Base-by-base conservation (phyloP, 1,140 invertebrate species). In the Andricus grossulariae region DNA sequence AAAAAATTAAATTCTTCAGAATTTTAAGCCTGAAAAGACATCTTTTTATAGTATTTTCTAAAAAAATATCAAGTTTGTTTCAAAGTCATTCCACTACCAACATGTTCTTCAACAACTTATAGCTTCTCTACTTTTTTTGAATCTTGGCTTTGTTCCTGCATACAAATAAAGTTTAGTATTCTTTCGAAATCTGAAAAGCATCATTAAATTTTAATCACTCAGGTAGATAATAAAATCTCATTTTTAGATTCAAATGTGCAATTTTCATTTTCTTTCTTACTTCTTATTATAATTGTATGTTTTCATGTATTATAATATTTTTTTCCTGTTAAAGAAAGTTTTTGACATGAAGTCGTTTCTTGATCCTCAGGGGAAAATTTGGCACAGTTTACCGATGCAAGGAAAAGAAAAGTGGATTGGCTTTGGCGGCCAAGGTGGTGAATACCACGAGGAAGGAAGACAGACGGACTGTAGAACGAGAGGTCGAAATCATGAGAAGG, bases 401-500 rank as follows among this genome's bases (percentile, higher is more conserved):
- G 76, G 97, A 99, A 89, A 97, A 96, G 88, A 91, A 91, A 15
- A 96, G 95, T 0, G 95, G 95, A 0, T 90, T 97, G 71, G 93
- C 94, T 76, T 92, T 99, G 78, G 98, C 98, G 1, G 98, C 97
- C 0, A 99, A 99, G 91, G 97, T 99, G 87, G 96, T 99, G 55
- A 95, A 94, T 52, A 95, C 97, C 12, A 94, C 93, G 21, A 94
- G 96, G 76, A 94, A 96, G 76, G 97, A 98, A 87, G 98, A 99
- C 87, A 92, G 96, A 79, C 92, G 96, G 75, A 97, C 98, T 89
- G 98, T 99, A 49, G 96, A 98, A 88, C 93, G 98, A 74, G 98
- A 99, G 91, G 96, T 99, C 32, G 97, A 99, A 81, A 98, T 99
- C 80, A 99, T 99, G 98, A 94, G 97, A 86, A 92, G 94, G 75